These are phyloP conservation scores for Falco concolor DNA, from an alignment of 2,797 vertebrate species.

Conservation along the genomic window DNA sequence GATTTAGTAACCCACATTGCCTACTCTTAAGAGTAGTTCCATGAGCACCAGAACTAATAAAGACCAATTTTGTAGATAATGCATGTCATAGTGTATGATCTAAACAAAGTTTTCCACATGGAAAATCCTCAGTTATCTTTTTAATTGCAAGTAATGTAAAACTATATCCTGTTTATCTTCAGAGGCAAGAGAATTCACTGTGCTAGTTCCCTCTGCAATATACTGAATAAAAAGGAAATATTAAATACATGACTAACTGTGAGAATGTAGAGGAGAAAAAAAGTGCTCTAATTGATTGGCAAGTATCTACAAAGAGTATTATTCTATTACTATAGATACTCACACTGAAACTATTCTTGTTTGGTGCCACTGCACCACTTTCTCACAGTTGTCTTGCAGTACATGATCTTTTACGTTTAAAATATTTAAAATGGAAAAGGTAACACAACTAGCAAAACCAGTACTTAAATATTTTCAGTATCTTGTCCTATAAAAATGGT, in stretches of 20 bases:
- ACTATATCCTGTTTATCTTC: not conserved
- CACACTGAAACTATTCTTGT: not conserved
- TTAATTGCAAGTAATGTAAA: not conserved
- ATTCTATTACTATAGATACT: not conserved
- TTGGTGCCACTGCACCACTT: not conserved
- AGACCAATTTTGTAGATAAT: not conserved
- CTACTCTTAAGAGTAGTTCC: not conserved
- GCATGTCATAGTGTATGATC: not conserved
- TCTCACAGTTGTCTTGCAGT: not conserved
- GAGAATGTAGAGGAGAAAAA: accelerated
- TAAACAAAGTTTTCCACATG: not conserved
- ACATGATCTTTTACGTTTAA: not conserved
- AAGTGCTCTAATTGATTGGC: not conserved
- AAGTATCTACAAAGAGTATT: not conserved
- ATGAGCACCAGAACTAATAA: not conserved
- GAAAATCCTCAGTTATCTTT: not conserved
- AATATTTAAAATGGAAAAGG: not conserved
- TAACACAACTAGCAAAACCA: not conserved
- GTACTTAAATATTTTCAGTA: not conserved
- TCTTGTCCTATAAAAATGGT: not conserved
- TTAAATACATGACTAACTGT: not conserved
- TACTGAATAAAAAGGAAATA: not conserved
- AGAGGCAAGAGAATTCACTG: not conserved
- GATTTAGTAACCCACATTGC: not conserved
- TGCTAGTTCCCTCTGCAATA: not conserved